These are phyloP conservation scores for Perdita meconis DNA, from an alignment of 2,888 invertebrate genomes.

Conservation along the genomic window DNA sequence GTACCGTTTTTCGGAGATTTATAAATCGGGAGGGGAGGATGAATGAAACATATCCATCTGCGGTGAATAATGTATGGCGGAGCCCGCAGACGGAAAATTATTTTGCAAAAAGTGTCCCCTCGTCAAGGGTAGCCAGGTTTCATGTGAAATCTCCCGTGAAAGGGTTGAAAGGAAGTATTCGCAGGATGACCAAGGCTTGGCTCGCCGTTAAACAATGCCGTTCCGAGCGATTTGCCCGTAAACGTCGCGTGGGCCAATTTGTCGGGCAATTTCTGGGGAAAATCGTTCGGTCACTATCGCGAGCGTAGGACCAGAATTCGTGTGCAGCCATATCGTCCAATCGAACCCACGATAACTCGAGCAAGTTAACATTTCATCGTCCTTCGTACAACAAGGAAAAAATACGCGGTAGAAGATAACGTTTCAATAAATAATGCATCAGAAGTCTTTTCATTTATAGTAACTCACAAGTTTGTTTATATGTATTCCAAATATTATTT, in stretches of 20 bases:
- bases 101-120: slow-evolving; percentile 45
- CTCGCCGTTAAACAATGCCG: slow-evolving; percentile 82
- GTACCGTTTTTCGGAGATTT: too few relatives aligned
- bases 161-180: slow-evolving; percentile 76
- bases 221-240: slow-evolving; percentile 82
- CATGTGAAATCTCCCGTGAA: slow-evolving; percentile 74
- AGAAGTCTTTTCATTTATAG: too few relatives aligned
- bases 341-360: slow-evolving; percentile 41
- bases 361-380: slow-evolving; percentile 19
- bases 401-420: too few relatives aligned
- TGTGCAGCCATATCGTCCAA: slow-evolving; percentile 60
- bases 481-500: too few relatives aligned
- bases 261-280: slow-evolving; percentile 83
- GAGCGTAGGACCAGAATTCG: slow-evolving; percentile 50
- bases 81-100: slow-evolving; percentile 46
- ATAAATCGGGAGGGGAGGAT: too few relatives aligned
- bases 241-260: slow-evolving; percentile 81
- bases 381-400: neutral
- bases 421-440: too few relatives aligned
- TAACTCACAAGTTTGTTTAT: too few relatives aligned
- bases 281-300: slow-evolving; percentile 80
- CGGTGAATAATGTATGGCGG: too few relatives aligned
- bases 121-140: slow-evolving; percentile 36
- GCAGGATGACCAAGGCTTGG: slow-evolving; percentile 79
- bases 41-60: too few relatives aligned